These are phyloP conservation scores for Belgica antarctica DNA, from an alignment of 2,888 invertebrate species.

Conservation along the genomic window DNA sequence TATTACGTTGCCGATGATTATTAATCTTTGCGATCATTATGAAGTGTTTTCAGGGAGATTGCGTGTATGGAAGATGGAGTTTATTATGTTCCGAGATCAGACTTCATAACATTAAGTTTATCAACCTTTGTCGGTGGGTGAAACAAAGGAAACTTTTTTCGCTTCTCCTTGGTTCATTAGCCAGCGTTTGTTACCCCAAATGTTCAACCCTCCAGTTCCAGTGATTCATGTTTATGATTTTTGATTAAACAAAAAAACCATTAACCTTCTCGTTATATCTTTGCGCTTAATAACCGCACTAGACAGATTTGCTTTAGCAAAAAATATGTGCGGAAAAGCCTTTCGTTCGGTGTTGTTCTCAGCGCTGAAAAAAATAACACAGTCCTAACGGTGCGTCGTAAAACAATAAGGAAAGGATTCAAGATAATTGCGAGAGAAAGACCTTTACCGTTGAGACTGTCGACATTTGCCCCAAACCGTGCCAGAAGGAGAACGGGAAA, in stretches of 20 bases:
- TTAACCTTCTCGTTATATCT: conserved; percentile 3
- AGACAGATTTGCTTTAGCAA: background rate
- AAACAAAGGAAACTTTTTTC: too few relatives aligned
- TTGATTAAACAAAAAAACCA: background rate
- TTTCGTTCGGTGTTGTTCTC: background rate
- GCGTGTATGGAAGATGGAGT: too few relatives aligned
- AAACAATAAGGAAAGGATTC: conserved; percentile 43
- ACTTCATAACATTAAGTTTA: too few relatives aligned
- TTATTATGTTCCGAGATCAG: too few relatives aligned
- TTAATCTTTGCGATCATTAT: too few relatives aligned
- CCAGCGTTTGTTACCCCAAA: too few relatives aligned
- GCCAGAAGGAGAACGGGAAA: conserved; percentile 36
- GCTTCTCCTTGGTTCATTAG: too few relatives aligned
- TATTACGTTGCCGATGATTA: too few relatives aligned
- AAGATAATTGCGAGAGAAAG: conserved; percentile 24
- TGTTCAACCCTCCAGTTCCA: too few relatives aligned
- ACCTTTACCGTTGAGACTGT: conserved; percentile 26
- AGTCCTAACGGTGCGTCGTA: conserved; percentile 27
- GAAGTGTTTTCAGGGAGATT: too few relatives aligned
- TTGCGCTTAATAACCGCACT: conserved; percentile 23
- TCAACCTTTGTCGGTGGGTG: too few relatives aligned
- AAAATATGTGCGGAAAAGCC: conserved; percentile 8
- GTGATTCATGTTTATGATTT: conserved; percentile 9
- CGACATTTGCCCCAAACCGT: background rate
- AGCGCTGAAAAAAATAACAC: background rate